Base-by-base conservation (phyloP, 2,888 invertebrate species). In the Cylloceria caligata region DNA sequence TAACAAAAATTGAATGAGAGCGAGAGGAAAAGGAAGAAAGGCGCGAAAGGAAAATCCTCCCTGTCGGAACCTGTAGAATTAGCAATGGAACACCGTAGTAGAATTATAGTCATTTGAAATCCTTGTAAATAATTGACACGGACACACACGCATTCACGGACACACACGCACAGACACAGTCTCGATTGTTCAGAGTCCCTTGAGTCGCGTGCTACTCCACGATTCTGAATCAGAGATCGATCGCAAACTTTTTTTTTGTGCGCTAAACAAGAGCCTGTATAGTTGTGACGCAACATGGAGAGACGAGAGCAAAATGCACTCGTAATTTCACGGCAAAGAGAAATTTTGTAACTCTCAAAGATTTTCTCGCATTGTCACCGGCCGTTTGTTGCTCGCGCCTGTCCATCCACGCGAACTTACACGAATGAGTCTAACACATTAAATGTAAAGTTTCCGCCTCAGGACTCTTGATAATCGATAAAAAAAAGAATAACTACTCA, bases 231-330 rank as follows among this genome's bases (percentile, higher is more conserved):
- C 64, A 74, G 39, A 74, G 74, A 89, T 90, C 85, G 89, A 91
- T 89, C 88, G 89, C 89, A 87, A 89, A 86, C 83, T 85, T 87
- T 88, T 88, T 90, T 89, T 89, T 90, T 91, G 89, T 90, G 91
- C 91, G 90, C n/a, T n/a, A n/a, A 92, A 91, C 91, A 91, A 92
- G 91, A 91, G 85, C 88, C 89, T 88, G 86, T 87, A 83, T 60
- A 83, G 47, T 82, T 52, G 65, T 67, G 75, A 85, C 45, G 81
- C 78, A 67, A 64, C 55, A 71, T 67, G 82, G 76, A 84, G 80
- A 86, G 82, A 86, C 76, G 64, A 85, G 83, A 85, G 82, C 74
- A 77, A 80, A 77, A 55, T 30, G 5, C 52, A 55, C 27, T n/a
- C 57, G 68, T 39, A 11, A 60, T 30, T 34, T 52, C n/a, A 65